Conservation (phyloP, 2,888 invertebrate species). For the Piscicola geometra region DNA sequence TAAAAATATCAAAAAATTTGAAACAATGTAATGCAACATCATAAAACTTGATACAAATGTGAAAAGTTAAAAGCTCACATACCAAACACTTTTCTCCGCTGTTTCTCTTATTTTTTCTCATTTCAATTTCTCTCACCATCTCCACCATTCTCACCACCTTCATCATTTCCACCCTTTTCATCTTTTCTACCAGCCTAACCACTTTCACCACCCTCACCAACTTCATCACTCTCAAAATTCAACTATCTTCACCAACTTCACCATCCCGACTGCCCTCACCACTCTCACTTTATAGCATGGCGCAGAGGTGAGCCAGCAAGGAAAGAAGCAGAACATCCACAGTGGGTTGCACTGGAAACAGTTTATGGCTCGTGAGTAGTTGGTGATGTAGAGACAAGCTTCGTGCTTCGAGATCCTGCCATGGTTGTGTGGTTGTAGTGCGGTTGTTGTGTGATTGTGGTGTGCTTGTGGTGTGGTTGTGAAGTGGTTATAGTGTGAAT, state of each 20-base stretch:
- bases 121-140: too few relatives aligned
- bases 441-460: neutral
- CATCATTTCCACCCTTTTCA: neutral
- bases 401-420: conserved; percentile 40
- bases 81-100: too few relatives aligned
- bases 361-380: conserved; percentile 43
- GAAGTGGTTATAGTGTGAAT: too few relatives aligned
- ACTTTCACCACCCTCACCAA: neutral
- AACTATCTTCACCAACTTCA: neutral
- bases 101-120: too few relatives aligned
- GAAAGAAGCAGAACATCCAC: conserved; percentile 43
- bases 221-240: neutral
- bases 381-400: conserved; percentile 45
- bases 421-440: neutral
- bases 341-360: conserved; percentile 45
- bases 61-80: too few relatives aligned
- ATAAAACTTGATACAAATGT: too few relatives aligned
- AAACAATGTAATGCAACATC: too few relatives aligned
- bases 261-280: neutral
- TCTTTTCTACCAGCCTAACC: neutral
- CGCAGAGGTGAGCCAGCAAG: conserved; percentile 45
- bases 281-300: conserved; percentile 44
- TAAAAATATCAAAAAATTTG: too few relatives aligned
- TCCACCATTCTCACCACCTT: neutral
- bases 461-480: too few relatives aligned